Conservation (phyloP, 2,888 invertebrate genomes). For the Sphaerophoria taeniata region DNA sequence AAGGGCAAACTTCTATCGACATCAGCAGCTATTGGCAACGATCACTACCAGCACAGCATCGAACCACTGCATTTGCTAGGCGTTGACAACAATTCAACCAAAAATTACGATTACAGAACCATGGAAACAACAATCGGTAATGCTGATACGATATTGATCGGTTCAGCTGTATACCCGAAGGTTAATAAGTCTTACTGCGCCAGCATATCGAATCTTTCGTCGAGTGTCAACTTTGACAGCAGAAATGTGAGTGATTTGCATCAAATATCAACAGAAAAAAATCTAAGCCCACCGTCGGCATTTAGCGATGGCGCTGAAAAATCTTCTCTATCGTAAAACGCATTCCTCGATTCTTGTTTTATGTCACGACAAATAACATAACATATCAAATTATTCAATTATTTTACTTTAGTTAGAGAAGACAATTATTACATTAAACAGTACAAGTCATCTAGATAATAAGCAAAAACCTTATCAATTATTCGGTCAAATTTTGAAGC, state of each 20-base stretch:
- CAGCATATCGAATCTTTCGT: conserved; percentile 61
- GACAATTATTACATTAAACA: too few species aligned
- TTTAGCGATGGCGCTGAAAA: conserved; percentile 82
- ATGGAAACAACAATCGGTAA: conserved; percentile 80
- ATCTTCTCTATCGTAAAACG: conserved; percentile 19
- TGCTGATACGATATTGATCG: conserved; percentile 80
- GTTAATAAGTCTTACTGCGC: conserved; percentile 72
- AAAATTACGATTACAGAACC: conserved; percentile 79
- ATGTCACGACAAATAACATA: too few species aligned
- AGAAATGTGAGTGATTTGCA: conserved; percentile 77
- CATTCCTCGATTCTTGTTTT: too few species aligned
- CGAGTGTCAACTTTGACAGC: conserved; percentile 27
- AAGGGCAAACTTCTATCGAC: conserved; percentile 76
- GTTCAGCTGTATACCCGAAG: conserved; percentile 77
- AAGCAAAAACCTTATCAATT: too few species aligned
- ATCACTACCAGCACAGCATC: conserved; percentile 78
- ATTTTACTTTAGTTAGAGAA: too few species aligned
- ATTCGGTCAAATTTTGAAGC: too few species aligned
- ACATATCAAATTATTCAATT: too few species aligned
- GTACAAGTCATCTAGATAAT: too few species aligned
- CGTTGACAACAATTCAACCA: conserved; percentile 76
- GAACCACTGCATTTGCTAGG: conserved; percentile 79
- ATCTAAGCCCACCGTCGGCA: conserved; percentile 83
- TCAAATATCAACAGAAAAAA: conserved; percentile 78
- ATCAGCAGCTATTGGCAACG: conserved; percentile 50